Base-by-base conservation (phyloP, 1,140 invertebrate genomes). In the Drosophila baimaii region DNA sequence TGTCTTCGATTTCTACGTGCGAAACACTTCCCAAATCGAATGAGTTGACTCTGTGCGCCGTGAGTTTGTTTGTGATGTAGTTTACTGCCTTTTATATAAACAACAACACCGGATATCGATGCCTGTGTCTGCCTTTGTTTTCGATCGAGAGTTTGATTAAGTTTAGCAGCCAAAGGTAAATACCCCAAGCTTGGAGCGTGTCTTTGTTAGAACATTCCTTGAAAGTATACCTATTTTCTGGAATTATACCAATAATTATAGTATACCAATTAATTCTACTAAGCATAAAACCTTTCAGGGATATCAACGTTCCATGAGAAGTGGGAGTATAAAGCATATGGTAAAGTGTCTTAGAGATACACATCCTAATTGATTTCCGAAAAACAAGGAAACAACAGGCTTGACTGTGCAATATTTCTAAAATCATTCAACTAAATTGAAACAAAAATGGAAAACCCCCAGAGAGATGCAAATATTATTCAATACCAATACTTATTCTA, bases 21-120 rank as follows among this genome's bases (percentile, higher is more conserved):
- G 55, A 88, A 88, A 77, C 59, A 68, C 68, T 73, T 63, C 68
- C 21, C 46, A 49, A 82, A 89, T 86, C 74, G 55, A 68, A 64
- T 79, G 78, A 78, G 43, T 49, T 39, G 31, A 46, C 51, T 71
- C 49, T 41, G 5, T 13, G 5, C n/a, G 35, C n/a, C 17, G n/a
- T 41, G 46, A 56, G 46, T 41, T 33, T 23, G 69, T 74, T 46
- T 72, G 44, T 23, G 17, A 37, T n/a, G 29, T 69, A 41, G 17
- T 72, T 75, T 55, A 19, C 72, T 74, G 44, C 43, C 59, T 65
- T 52, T 65, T 25, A 21, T 46, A 58, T 37, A 71, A 58, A 58
- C 43, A 58, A 71, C 41, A 41, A 23, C 35, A n/a, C n/a, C n/a
- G n/a, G 52, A 58, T 49, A 58, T 41, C 68, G n/a, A n/a, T n/a